phyloP scores from a whole-genome alignment of 2,888 invertebrate species.

The Patella caerulea region DNA sequence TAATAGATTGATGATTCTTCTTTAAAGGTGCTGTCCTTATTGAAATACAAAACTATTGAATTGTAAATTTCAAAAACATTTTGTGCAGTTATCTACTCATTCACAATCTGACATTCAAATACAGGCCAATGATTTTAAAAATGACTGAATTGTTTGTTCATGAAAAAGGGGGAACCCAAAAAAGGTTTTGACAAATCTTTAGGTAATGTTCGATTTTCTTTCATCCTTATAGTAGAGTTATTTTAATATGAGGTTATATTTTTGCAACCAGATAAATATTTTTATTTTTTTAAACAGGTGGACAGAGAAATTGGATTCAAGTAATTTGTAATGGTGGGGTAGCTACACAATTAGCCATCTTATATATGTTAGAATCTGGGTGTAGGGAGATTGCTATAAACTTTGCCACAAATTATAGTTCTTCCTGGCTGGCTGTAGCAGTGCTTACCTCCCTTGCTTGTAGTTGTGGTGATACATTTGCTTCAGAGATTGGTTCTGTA shows the following conservation, averaged over 20 bases:
- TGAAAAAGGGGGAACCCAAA: too few species aligned
- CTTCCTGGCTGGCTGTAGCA: conserved; percentile 85
- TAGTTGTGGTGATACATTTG: conserved; percentile 91
- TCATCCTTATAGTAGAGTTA: background rate
- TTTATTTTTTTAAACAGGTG: conserved; percentile 75
- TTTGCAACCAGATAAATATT: conserved; percentile 8
- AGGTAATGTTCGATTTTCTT: too few species aligned
- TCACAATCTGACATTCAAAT: too few species aligned
- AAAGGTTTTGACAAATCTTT: too few species aligned
- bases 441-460: conserved; percentile 84
- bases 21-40: too few species aligned
- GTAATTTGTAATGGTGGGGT: conserved; percentile 92
- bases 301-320: conserved; percentile 90
- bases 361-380: conserved; percentile 81
- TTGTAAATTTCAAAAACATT: too few species aligned
- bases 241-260: background rate
- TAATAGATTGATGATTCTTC: too few species aligned
- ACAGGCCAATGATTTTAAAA: too few species aligned
- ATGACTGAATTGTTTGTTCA: too few species aligned
- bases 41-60: too few species aligned
- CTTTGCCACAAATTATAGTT: conserved; percentile 80
- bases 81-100: too few species aligned
- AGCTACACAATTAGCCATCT: conserved; percentile 83
- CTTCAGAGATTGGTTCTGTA: conserved; percentile 88
- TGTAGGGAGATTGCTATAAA: conserved; percentile 85